Evolutionary conservation across 2,797 vertebrate species (phyloP).

Genomic region (Eutrigla gurnardus): DNA sequence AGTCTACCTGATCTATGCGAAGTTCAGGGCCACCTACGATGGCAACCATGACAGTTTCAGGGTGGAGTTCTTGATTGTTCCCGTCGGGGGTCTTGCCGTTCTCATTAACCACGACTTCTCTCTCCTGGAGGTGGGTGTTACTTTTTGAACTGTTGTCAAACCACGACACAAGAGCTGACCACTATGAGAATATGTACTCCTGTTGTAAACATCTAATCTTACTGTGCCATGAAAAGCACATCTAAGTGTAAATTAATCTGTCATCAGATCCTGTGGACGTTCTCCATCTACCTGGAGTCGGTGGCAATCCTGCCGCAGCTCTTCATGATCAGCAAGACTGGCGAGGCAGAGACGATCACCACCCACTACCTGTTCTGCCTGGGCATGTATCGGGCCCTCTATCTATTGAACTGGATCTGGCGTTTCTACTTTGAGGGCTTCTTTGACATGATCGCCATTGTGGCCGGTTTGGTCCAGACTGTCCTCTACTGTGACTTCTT

Average conservation of each 20-base stretch:
- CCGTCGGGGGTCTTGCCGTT: conserved; percentile 94
- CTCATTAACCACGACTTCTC: conserved; percentile 98
- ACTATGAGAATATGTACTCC: neutral
- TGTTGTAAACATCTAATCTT: neutral
- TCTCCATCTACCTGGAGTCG: conserved; percentile 98
- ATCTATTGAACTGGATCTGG: conserved; percentile 99
- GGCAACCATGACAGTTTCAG: conserved; percentile 99
- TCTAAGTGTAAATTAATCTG: neutral
- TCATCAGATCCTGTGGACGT: conserved; percentile 97
- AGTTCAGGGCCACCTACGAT: conserved; percentile 98
- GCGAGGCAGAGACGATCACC: conserved; percentile 98
- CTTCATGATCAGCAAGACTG: conserved; percentile 99
- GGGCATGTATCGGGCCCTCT: conserved; percentile 95
- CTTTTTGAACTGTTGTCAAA: neutral
- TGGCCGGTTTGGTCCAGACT: conserved; percentile 97
- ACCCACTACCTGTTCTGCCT: conserved; percentile 98
- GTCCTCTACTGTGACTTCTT: conserved; percentile 99
- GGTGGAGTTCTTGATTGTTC: conserved; percentile 96
- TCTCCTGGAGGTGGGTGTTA: conserved; percentile 88
- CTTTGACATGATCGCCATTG: conserved; percentile 98
- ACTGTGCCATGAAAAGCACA: neutral
- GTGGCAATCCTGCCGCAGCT: conserved; percentile 99
- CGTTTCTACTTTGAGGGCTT: conserved; percentile 98
- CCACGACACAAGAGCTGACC: accelerated
- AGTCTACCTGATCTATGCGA: conserved; percentile 95